These are phyloP conservation scores for Hirundo rustica DNA, from an alignment of 2,797 vertebrate species.

Conservation along the genomic window DNA sequence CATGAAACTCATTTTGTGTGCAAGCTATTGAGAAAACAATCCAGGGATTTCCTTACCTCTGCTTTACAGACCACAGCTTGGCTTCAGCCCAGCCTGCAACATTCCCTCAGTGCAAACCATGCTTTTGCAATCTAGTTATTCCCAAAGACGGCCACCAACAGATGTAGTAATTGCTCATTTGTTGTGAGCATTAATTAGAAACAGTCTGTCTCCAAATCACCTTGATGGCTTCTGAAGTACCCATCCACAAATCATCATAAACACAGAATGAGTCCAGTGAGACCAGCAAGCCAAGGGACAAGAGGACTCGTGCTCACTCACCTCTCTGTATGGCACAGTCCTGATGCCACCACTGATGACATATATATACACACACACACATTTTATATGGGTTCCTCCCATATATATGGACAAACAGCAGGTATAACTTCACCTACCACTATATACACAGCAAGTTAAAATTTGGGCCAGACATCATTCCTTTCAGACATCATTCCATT, in stretches of 20 bases:
- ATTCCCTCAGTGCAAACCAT: neutral
- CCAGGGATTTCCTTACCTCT: neutral
- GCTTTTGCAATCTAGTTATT: neutral
- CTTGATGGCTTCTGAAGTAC: neutral
- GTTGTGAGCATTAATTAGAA: neutral
- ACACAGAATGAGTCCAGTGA: neutral
- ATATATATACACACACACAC: neutral
- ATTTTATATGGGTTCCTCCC: neutral
- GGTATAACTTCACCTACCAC: neutral
- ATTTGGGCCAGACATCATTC: neutral
- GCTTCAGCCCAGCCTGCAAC: neutral
- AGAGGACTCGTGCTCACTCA: neutral
- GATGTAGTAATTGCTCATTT: neutral
- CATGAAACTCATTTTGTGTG: neutral
- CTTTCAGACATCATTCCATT: neutral
- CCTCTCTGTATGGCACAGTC: rapidly evolving
- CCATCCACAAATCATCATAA: neutral
- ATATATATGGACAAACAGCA: neutral
- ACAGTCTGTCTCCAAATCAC: neutral
- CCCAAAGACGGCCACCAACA: neutral
- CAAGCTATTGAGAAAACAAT: neutral
- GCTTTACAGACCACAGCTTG: neutral
- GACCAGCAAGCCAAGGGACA: neutral
- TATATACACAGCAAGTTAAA: neutral
- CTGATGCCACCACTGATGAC: neutral